Base-by-base conservation (phyloP, 2,797 vertebrate genomes). In the Sebastes vulpes region DNA sequence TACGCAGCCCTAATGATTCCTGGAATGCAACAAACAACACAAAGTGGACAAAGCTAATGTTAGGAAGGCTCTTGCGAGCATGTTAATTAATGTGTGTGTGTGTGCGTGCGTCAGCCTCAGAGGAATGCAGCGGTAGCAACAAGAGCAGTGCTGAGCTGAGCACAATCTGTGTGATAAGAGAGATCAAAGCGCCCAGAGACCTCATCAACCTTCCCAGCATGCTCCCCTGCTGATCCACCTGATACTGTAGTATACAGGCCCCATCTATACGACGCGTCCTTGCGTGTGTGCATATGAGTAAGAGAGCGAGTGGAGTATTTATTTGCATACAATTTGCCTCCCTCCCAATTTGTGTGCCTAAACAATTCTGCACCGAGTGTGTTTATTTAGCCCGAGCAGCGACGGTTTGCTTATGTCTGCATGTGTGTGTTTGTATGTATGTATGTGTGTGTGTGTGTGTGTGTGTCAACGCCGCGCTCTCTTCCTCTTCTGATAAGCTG, bases 151-250 rank as follows among this genome's bases (percentile, higher is more conserved):
- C 82, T 83, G 86, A 90, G 77, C 77, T 83, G 86, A 90, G 77
- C 77, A 80, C 72, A 89, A 86, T 90, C 80, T 75, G 23, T 66
- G 79, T 21, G 92, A 91, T 91, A 87, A 92, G 75, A 57, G 31
- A 77, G 85, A 90, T 93, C 83, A 92, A 93, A 90, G 85, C 61
- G 16, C 50, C 63, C 32, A 25, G 77, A 87, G 85, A 84, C 85
- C 78, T 91, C 80, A 84, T 92, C 87, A 83, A 60, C 75, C 90
- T 84, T 85, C 59, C 81, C 77, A 78, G 83, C 81, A 70, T 85
- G 82, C 75, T 80, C 77, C 77, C 71, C 73, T 32, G 79, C 75
- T 82, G 88, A 92, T 89, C 61, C 78, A 80, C 67, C 84, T 81
- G 74, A 90, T 88, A 87, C 29, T 42, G 5, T 26, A 46, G 53